Evolutionary conservation across 2,113 vertebrate genomes (phyloP).

Genomic region (Montifringilla adamsi): DNA sequence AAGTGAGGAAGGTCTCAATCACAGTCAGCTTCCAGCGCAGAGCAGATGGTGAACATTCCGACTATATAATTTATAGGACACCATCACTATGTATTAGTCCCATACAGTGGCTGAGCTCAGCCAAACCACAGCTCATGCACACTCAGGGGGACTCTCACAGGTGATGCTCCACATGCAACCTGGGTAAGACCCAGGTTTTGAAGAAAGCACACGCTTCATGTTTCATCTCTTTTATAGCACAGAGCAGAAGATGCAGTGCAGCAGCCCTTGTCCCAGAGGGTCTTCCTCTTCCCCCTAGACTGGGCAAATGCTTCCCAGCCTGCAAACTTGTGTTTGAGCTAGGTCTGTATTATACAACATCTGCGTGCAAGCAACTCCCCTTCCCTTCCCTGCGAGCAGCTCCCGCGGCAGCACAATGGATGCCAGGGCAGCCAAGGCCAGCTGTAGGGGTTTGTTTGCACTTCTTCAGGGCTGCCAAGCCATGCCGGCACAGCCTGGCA

Average conservation of each 20-base stretch:
- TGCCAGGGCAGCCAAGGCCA: neutral
- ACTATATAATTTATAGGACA: slow-evolving; percentile 57
- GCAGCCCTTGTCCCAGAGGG: neutral
- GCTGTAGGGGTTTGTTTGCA: neutral
- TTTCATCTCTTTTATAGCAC: neutral
- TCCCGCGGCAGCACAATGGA: rapidly evolving
- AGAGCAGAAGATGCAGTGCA: neutral
- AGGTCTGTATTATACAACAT: slow-evolving; percentile 47
- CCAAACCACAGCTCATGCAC: neutral
- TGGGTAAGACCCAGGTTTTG: neutral
- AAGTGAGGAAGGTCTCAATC: slow-evolving; percentile 43
- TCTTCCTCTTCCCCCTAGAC: neutral
- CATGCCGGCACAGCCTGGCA: neutral
- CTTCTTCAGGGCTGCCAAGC: neutral
- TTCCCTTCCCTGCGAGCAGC: neutral
- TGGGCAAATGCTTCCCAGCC: neutral
- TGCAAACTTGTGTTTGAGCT: neutral
- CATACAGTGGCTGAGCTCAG: neutral
- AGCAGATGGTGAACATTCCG: neutral
- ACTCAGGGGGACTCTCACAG: neutral
- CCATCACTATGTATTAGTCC: slow-evolving; percentile 38
- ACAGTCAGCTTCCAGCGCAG: neutral
- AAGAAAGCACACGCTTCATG: neutral
- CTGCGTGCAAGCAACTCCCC: neutral
- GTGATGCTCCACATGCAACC: neutral